Conservation (phyloP, 2,113 vertebrate genomes). For the Catharus fuscescens region DNA sequence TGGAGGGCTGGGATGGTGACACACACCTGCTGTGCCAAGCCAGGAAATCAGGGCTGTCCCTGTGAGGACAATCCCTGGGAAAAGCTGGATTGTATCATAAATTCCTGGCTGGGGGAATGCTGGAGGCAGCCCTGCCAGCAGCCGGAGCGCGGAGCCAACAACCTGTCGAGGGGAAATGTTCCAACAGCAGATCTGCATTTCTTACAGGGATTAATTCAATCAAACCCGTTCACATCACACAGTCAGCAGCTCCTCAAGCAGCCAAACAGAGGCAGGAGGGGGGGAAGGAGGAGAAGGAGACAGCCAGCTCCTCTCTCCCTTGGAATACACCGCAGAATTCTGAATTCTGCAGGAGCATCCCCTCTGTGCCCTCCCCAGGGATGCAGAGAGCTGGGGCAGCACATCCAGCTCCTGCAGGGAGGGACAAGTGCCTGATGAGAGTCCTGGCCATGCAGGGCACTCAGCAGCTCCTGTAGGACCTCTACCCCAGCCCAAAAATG, state of each 20-base stretch:
- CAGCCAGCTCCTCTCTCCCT: accelerated
- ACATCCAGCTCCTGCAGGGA: constrained; percentile 59
- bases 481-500: not conserved
- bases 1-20: not conserved
- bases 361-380: not conserved
- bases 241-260: not conserved
- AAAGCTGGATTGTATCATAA: not conserved
- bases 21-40: accelerated
- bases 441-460: constrained; percentile 13
- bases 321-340: accelerated
- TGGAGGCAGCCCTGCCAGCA: not conserved
- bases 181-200: not conserved
- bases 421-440: constrained; percentile 42
- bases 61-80: accelerated
- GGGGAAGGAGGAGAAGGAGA: not conserved
- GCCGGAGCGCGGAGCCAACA: not conserved
- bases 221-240: not conserved
- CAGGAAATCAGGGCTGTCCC: not conserved
- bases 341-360: not conserved
- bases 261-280: not conserved
- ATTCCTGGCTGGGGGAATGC: not conserved
- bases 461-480: not conserved
- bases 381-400: not conserved
- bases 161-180: not conserved
- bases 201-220: constrained; percentile 12